A percentile compares a stretch with the other conserved stretches of the same genome.
Evolutionary conservation across 1,140 invertebrate species (phyloP).

Genomic region (Theocolax elegans): DNA sequence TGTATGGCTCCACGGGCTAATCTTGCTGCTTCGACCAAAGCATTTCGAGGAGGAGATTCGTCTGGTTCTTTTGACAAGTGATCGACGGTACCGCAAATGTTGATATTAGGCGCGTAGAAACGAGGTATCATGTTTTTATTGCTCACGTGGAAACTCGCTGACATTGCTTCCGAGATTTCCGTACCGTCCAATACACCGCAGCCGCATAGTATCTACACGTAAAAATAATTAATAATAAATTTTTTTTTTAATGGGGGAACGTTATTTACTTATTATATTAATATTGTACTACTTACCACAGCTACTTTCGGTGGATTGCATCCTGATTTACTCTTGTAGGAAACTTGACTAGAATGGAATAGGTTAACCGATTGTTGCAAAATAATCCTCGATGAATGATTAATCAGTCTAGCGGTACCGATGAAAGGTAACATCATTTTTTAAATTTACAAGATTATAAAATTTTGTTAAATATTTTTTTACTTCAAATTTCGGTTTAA

Average conservation of each 20-base stretch:
- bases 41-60: conserved; percentile 63
- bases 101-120: conserved; percentile 72
- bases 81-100: conserved; percentile 70
- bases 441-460: too few relatives aligned
- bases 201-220: conserved; percentile 69
- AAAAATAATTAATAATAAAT: not conserved
- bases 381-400: too few relatives aligned
- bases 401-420: too few relatives aligned
- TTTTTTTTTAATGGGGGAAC: too few relatives aligned
- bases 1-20: conserved; percentile 69
- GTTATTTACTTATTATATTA: too few relatives aligned
- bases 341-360: conserved; percentile 12
- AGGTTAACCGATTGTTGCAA: conserved; percentile 17
- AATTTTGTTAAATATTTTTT: conserved; percentile 16
- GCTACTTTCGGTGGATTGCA: not conserved
- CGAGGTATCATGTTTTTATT: conserved; percentile 63
- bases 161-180: conserved; percentile 73
- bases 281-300: conserved; percentile 2
- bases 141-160: conserved; percentile 68
- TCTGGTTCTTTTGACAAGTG: conserved; percentile 64
- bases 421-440: too few relatives aligned
- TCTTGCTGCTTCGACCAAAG: conserved; percentile 71
- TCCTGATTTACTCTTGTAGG: not conserved
- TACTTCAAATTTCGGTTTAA: too few relatives aligned
- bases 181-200: conserved; percentile 73